Evolutionary conservation across 2,113 vertebrate genomes (phyloP).

Genomic region (Leptobrachium ailaonicum): DNA sequence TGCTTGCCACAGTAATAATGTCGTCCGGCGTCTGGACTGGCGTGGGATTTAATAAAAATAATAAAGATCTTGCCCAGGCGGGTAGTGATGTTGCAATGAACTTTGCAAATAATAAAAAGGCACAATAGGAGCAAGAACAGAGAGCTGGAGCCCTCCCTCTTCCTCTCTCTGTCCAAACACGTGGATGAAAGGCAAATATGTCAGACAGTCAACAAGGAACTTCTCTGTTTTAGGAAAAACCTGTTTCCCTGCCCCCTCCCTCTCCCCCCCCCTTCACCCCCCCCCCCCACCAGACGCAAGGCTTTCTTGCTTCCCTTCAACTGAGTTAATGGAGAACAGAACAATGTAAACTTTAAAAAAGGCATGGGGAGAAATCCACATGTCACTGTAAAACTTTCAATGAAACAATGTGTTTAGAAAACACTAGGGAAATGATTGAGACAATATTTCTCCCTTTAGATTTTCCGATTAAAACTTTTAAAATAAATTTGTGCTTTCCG

Average conservation of each 20-base stretch:
- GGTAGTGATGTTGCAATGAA: slow-evolving; percentile 52
- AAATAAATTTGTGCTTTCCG: no score
- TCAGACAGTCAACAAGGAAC: slow-evolving; percentile 51
- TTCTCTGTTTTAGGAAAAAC: slow-evolving; percentile 51
- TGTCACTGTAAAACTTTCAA: slow-evolving; percentile 8
- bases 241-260: slow-evolving; percentile 48
- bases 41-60: slow-evolving; percentile 33
- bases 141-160: slow-evolving; percentile 42
- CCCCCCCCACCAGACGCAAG: slow-evolving; percentile 44
- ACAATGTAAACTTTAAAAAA: slow-evolving; percentile 42
- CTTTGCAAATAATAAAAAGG: slow-evolving; percentile 51
- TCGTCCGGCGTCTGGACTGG: slow-evolving; percentile 19
- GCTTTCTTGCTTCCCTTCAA: slow-evolving; percentile 43
- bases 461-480: not conserved
- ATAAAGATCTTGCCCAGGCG: slow-evolving; percentile 34
- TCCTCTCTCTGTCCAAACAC: slow-evolving; percentile 50
- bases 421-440: not conserved
- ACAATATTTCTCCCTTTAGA: not conserved
- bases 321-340: slow-evolving; percentile 47
- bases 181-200: slow-evolving; percentile 49
- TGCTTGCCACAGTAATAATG: slow-evolving; percentile 27
- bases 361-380: not conserved
- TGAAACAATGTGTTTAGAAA: not conserved
- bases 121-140: slow-evolving; percentile 60
- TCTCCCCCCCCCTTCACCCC: slow-evolving; percentile 15